phyloP scores from a whole-genome alignment of 2,888 invertebrate species.

The Tryphoninae sp. region DNA sequence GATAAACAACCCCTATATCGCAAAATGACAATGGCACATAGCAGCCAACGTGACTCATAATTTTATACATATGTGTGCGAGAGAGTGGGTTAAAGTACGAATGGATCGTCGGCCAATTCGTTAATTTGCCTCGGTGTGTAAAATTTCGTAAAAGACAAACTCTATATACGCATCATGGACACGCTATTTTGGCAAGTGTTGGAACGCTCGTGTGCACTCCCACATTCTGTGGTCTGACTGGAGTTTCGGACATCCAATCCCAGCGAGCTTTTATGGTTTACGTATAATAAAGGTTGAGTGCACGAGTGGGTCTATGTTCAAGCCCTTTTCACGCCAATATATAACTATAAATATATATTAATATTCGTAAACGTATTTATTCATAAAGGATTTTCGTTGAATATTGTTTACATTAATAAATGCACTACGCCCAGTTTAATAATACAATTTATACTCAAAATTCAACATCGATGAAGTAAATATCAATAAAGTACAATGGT shows the following conservation, averaged over 20 bases:
- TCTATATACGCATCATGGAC: not conserved
- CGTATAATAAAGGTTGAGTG: slow-evolving; percentile 40
- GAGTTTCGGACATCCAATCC: not conserved
- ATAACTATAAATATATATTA: not conserved
- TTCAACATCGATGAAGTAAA: too few relatives aligned
- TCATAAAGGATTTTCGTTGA: too few relatives aligned
- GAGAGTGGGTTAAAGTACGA: not conserved
- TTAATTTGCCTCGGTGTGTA: slow-evolving; percentile 63
- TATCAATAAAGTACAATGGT: too few relatives aligned
- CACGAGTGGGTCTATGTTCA: not conserved
- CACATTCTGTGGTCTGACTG: not conserved
- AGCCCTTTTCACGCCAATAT: not conserved
- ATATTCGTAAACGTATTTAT: too few relatives aligned
- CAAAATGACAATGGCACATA: not conserved
- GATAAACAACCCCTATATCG: not conserved
- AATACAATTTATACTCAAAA: too few relatives aligned
- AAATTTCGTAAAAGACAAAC: slow-evolving; percentile 17
- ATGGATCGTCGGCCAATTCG: slow-evolving; percentile 61
- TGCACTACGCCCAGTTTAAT: too few relatives aligned
- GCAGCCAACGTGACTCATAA: not conserved
- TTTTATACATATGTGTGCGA: not conserved
- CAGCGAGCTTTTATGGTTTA: slow-evolving; percentile 38
- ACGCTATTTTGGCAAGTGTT: slow-evolving; percentile 12
- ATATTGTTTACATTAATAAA: too few relatives aligned
- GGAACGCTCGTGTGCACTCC: not conserved